Percentiles rank a stretch among this genome's conserved stretches.
phyloP scores from a whole-genome alignment of 2,888 invertebrate species.

The Lapara coniferarum region DNA sequence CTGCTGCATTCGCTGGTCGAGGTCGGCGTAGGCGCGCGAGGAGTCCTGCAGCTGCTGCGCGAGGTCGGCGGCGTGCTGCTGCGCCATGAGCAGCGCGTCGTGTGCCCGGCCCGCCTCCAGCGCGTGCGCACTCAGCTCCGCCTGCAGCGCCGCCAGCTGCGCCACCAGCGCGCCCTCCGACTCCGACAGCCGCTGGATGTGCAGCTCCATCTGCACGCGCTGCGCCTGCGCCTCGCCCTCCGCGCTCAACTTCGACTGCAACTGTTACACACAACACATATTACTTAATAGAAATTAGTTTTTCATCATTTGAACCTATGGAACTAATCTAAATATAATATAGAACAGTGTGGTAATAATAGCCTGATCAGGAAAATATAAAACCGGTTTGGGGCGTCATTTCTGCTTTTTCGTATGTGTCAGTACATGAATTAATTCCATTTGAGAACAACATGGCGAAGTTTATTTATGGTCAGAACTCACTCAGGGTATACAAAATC shows the following conservation, averaged over 20 bases:
- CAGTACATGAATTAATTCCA: no score
- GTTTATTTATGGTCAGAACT: no score
- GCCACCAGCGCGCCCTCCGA: constrained; percentile 62
- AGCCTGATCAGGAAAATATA: no score
- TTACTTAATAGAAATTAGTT: background rate
- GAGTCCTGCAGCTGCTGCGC: constrained; percentile 84
- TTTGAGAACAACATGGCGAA: no score
- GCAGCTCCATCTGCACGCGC: constrained; percentile 86
- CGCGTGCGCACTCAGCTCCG: constrained; percentile 61
- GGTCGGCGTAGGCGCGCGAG: constrained; percentile 74
- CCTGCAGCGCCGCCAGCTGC: constrained; percentile 78
- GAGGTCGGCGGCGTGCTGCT: constrained; percentile 79
- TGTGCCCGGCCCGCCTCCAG: constrained; percentile 70
- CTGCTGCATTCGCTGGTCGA: constrained; percentile 84
- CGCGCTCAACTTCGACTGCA: constrained; percentile 83
- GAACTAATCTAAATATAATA: no score
- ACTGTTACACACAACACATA: constrained; percentile 49
- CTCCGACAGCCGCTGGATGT: constrained; percentile 85
- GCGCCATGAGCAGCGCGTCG: constrained; percentile 71
- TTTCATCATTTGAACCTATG: no score
- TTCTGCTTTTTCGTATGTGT: no score
- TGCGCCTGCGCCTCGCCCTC: constrained; percentile 84
- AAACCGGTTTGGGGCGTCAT: no score
- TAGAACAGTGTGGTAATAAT: no score
- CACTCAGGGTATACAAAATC: no score